Percentiles rank a stretch among this genome's conserved stretches.
Conservation (phyloP, 2,113 vertebrate species). For the Calypte anna region DNA sequence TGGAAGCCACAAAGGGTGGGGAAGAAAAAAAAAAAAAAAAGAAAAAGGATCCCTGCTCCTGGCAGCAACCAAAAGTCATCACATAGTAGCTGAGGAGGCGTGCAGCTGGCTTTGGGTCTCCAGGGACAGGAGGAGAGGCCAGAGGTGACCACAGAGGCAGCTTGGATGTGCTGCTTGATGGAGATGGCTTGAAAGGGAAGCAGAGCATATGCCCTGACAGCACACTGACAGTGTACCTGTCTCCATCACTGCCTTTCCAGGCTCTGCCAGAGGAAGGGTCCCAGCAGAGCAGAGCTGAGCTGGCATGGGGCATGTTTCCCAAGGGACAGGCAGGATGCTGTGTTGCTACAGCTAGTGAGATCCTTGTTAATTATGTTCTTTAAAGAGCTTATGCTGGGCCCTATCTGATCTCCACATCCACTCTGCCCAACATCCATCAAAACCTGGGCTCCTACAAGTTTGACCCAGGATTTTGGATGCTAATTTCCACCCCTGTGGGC, state of each 20-base stretch:
- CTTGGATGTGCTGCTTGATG: neutral
- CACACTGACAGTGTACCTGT: neutral
- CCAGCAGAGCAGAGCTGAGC: neutral
- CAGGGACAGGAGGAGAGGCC: neutral
- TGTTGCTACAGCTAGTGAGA: neutral
- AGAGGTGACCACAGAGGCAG: neutral
- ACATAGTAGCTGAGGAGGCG: neutral
- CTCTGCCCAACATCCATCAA: neutral
- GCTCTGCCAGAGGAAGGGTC: neutral
- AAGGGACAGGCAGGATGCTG: neutral
- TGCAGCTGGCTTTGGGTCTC: neutral
- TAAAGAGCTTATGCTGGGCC: neutral
- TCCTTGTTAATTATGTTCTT: neutral
- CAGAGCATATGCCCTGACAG: rapidly evolving
- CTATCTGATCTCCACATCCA: neutral
- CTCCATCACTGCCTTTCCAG: rapidly evolving
- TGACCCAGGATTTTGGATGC: neutral
- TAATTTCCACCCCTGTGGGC: neutral
- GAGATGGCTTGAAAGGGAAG: neutral
- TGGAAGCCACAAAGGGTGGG: neutral
- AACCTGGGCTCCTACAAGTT: neutral
- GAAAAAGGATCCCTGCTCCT: neutral
- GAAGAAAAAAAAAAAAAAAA: too few species aligned
- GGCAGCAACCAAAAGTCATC: neutral
- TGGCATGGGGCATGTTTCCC: rapidly evolving